Base-by-base conservation (phyloP, 1,140 invertebrate species). In the Stratiolaelaps scimitus region DNA sequence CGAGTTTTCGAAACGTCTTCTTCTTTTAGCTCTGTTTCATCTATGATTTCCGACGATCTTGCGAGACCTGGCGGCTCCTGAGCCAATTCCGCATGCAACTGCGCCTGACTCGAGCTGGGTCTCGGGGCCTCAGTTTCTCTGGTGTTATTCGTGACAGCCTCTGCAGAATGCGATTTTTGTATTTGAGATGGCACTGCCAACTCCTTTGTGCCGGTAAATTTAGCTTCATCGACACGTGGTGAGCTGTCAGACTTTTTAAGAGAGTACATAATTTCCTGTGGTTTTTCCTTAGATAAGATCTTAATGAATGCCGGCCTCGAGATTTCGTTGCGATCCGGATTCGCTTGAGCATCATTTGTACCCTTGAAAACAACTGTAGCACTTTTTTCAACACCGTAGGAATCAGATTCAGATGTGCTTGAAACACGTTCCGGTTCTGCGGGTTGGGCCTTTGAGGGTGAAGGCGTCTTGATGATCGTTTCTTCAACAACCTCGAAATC, bases 101-200 rank as follows among this genome's bases (percentile, higher is more conserved):
- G 53, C 2, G 53, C 53, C 10, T 60, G 53, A 26, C 53, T 60
- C 10, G 53, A 60, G 23, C 34, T 60, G 1, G 53, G 26, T 26
- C 53, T 15, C 53, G 17, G 53, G 15, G 26, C 26, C 4, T 20
- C 17, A 26, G 23, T 23, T 26, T 26, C 17, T 60, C 34, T 60
- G 4, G 20, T 6, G 17, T 60, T 26, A 20, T 17, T 17, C 17
- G 53, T 60, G 13, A 60, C 13, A 2, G 53, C 26, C 10, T 60
- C 53, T 23, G 53, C 53, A 34, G 53, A 60, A 26, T 60, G 17
- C 23, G 53, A 60, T 23, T 60, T 60, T 34, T 60, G 53, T 60
- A 60, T 60, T 60, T 20, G 53, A 15, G 23, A 20, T 26, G 53
- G 53, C 0, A 60, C 53, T 34, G 53, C 26, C 13, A 60, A 23